Conservation (phyloP, 2,888 invertebrate genomes). For the Auanema sp. region DNA sequence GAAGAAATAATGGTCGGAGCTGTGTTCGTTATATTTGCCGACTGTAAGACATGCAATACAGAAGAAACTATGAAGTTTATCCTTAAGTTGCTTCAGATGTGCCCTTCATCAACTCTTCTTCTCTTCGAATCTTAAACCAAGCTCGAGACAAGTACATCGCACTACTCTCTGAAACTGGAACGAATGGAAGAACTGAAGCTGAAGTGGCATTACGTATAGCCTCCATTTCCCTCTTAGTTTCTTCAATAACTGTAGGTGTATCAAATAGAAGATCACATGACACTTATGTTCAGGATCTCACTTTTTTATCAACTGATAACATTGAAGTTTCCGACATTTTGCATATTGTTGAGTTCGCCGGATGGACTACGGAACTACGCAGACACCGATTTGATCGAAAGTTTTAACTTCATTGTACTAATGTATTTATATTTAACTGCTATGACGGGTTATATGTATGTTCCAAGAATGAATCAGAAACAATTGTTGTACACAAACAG, state of each 20-base stretch:
- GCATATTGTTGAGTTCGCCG: conserved; percentile 33
- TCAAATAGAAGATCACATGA: too few species aligned
- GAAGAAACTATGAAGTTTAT: not conserved
- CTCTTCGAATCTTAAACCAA: conserved; percentile 16
- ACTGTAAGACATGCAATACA: conserved; percentile 21
- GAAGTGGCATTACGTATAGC: conserved; percentile 19
- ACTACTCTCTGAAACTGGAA: conserved; percentile 3
- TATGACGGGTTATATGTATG: too few species aligned
- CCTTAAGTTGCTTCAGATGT: conserved; percentile 23
- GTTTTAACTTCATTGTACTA: too few species aligned
- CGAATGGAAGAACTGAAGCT: conserved; percentile 20
- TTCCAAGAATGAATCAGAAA: too few species aligned
- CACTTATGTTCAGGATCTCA: conserved; percentile 28
- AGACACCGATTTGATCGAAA: too few species aligned
- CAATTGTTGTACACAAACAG: too few species aligned
- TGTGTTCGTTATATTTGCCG: conserved; percentile 31
- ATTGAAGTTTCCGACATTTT: conserved; percentile 36
- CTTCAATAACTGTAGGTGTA: conserved; percentile 27
- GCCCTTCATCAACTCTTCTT: conserved; percentile 7
- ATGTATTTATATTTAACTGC: too few species aligned
- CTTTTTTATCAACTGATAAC: conserved; percentile 34
- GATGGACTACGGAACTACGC: conserved; percentile 14
- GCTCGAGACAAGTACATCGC: conserved; percentile 29
- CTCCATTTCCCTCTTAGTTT: conserved; percentile 22
- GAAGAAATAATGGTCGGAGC: conserved; percentile 33